These are phyloP conservation scores for Leptinotarsa lineolata DNA, from an alignment of 1,140 invertebrate genomes.

Conservation along the genomic window DNA sequence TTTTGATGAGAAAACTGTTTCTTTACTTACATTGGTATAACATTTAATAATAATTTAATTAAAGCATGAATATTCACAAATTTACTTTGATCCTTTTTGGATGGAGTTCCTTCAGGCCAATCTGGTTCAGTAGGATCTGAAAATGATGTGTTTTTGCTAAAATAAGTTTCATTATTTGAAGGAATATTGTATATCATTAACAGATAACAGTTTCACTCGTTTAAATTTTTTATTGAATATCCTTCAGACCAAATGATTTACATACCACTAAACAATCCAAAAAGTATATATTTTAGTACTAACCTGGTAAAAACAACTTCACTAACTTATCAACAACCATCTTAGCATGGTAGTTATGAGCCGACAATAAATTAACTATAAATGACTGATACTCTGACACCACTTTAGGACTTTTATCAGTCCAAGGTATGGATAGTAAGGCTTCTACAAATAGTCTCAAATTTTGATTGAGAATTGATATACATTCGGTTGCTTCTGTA, in stretches of 20 bases:
- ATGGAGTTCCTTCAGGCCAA: slow-evolving; percentile 57
- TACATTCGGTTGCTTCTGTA: slow-evolving; percentile 61
- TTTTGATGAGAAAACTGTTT: neutral
- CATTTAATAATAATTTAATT: slow-evolving; percentile 60
- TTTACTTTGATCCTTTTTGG: slow-evolving; percentile 55
- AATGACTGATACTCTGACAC: slow-evolving; percentile 64
- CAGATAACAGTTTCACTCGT: slow-evolving; percentile 14
- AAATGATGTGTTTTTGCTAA: slow-evolving; percentile 6
- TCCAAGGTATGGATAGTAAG: slow-evolving; percentile 66
- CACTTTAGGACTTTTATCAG: slow-evolving; percentile 56
- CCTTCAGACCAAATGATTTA: too few species aligned
- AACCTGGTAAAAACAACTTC: slow-evolving; percentile 61
- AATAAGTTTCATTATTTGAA: too few species aligned
- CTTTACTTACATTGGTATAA: slow-evolving; percentile 67
- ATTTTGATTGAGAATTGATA: slow-evolving; percentile 61
- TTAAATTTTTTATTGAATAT: too few species aligned
- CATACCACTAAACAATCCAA: too few species aligned
- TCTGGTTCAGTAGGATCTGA: slow-evolving; percentile 50
- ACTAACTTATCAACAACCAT: slow-evolving; percentile 64
- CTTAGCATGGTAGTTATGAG: slow-evolving; percentile 66
- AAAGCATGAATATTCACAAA: slow-evolving; percentile 63
- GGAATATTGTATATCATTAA: too few species aligned
- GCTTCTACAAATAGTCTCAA: slow-evolving; percentile 66
- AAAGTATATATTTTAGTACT: slow-evolving; percentile 25
- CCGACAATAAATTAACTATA: slow-evolving; percentile 65